Percentiles rank a stretch among this genome's conserved stretches.
These are phyloP conservation scores for Catharus fuscescens DNA, from an alignment of 2,113 vertebrate genomes.

Conservation along the genomic window DNA sequence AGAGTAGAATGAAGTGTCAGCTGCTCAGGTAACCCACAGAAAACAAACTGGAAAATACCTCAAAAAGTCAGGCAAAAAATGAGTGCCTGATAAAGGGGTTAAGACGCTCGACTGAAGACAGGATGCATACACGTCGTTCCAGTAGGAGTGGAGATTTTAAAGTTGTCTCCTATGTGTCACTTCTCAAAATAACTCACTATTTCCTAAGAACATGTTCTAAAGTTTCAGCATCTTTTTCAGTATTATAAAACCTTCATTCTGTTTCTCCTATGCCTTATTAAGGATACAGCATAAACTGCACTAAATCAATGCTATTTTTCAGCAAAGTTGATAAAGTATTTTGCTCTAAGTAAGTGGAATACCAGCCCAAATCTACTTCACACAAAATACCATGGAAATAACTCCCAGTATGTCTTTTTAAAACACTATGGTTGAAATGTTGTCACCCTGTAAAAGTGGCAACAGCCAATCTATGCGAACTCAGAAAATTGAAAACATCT, in stretches of 20 bases:
- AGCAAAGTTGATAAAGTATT: background rate
- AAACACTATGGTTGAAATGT: background rate
- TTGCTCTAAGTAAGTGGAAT: background rate
- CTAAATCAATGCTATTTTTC: background rate
- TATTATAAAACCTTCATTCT: background rate
- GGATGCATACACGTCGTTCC: background rate
- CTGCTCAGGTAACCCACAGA: background rate
- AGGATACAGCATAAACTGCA: background rate
- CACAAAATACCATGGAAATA: background rate
- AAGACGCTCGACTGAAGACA: background rate
- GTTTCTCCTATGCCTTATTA: background rate
- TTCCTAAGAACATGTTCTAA: background rate
- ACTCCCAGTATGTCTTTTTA: background rate
- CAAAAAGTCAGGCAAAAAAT: background rate
- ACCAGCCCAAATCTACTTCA: background rate
- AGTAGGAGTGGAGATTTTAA: background rate
- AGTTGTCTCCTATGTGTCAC: background rate
- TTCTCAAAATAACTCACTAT: background rate
- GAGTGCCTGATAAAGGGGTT: background rate
- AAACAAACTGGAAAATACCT: background rate
- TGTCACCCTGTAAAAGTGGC: background rate
- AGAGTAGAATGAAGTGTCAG: background rate
- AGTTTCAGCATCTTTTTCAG: background rate
- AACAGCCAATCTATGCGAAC: background rate
- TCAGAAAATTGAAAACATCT: background rate